Percentiles rank a stretch among this genome's conserved stretches.
Evolutionary conservation across 2,797 vertebrate species (phyloP).

Genomic region (Silurus lanzhouensis): DNA sequence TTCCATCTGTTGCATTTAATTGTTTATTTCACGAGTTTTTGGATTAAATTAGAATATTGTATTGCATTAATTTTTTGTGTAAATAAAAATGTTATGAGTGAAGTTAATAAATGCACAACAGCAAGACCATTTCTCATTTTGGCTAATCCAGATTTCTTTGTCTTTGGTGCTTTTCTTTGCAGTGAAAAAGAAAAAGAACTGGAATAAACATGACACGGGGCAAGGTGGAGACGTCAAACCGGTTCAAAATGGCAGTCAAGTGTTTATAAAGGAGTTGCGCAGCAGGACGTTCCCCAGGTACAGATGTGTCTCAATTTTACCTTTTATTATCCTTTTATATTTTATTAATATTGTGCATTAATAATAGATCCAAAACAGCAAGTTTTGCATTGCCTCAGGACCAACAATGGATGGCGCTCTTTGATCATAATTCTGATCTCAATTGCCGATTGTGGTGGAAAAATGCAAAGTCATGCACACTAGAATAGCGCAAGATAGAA

Average conservation of each 20-base stretch:
- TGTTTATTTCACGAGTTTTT: neutral
- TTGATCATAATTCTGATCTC: conserved; percentile 29
- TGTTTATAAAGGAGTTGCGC: conserved; percentile 95
- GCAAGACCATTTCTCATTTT: neutral
- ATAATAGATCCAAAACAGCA: neutral
- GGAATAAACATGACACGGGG: conserved; percentile 91
- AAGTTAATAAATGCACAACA: neutral
- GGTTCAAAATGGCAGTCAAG: conserved; percentile 95
- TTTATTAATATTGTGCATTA: neutral
- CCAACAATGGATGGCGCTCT: conserved; percentile 63
- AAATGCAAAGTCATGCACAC: neutral
- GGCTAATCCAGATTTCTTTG: neutral
- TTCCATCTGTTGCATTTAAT: neutral
- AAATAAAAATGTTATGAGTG: neutral
- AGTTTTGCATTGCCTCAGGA: conserved; percentile 14
- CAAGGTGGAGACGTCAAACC: conserved; percentile 89
- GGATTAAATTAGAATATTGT: neutral
- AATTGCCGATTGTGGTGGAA: neutral
- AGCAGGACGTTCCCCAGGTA: conserved; percentile 96
- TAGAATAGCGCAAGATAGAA: neutral
- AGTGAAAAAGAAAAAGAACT: conserved; percentile 99
- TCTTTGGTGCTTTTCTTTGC: conserved; percentile 21
- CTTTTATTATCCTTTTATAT: neutral
- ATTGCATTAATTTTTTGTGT: neutral
- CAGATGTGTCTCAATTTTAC: conserved; percentile 3